Base-by-base conservation (phyloP, 2,113 vertebrate genomes). In the Callipepla californica region DNA sequence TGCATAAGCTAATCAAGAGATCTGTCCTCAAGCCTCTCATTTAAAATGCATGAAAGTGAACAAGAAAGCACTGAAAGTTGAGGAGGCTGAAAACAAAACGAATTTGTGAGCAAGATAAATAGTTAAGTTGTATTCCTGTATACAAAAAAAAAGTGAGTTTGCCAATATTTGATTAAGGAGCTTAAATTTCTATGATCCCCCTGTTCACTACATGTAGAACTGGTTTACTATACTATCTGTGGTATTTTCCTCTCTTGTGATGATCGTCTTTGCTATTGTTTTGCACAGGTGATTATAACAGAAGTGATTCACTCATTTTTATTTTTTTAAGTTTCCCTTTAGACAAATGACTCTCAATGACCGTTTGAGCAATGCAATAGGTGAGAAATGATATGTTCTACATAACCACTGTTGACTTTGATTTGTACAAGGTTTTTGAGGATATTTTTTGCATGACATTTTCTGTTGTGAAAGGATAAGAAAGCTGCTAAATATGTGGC, bases 1-100 rank as follows among this genome's bases (percentile, higher is more conserved):
- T 84, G 44, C 73, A 48, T 86, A 90, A 92, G 26, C 26, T 94
- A 92, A 95, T 90, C 76, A 90, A 85, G 90, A 92, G 93, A 86
- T 83, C 88, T 59, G 2, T 83, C 34, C 22, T 79, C 67, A 50
- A 88, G 34, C 57, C 21, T 90, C 57, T 93, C 76, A 86, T 88
- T 93, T 92, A 95, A 96, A 86, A 83, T 92, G 28, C 51, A 65
- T 90, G 48, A 89, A 94, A 92, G 72, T 20, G 34, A 85, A 42
- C 83, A 47, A 82, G 48, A 93, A 82, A 53, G 11, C 28, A 59
- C 59, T 47, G 42, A 34, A 32, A 26, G 12, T 80, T 82, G 57
- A 87, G 7, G 22, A 89, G 38, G 25, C 16, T 88, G 69, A 88
- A 93, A 94, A 84, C 63, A 16, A 70, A 75, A 32, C 14, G 20